Base-by-base conservation (phyloP, 2,888 invertebrate species). In the Hofmannophila pseudospretella region DNA sequence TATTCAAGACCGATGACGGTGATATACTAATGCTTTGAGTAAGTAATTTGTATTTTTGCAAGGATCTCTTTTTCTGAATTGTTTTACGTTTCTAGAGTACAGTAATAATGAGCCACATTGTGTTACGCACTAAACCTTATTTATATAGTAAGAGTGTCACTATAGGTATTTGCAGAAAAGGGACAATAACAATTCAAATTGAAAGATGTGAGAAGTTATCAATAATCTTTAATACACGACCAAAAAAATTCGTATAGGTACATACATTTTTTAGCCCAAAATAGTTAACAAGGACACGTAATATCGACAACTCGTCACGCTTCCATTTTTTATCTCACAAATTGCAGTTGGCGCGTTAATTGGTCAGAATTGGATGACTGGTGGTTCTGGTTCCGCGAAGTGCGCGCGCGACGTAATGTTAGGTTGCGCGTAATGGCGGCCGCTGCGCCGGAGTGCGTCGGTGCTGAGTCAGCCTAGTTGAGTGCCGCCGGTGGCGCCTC, bases 381-480 rank as follows among this genome's bases (percentile, higher is more conserved):
- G 67, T 66, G 68, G 59, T 76, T 73, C 71, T 54, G 59, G 69
- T 72, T 74, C 71, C 77, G 79, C 80, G 72, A 79, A 82, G 81
- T 77, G 75, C 70, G 73, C 67, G 67, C 68, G 69, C 70, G 67
- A 60, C 67, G 58, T 81, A 81, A 79, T 81, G 69, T 77, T 67
- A 67, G 71, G 65, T 69, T 68, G 60, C 52, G 62, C 49, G 52
- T 36, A 77, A 76, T 77, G 68, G 70, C 67, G 54, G 54, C 42
- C 42, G 52, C 56, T 54, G 65, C 56, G 57, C 60, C 51, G 66
- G 66, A 69, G 68, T 68, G 73, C 59, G 53, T 51, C 51, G 47
- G 45, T 76, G 82, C 82, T 82, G 84, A 85, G 80, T 84, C 85
- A 85, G 81, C 68, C 49, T 42, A 71, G 53, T 75, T 81, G 77